Base-by-base conservation (phyloP, 1,140 invertebrate genomes). In the Drosophila ficusphila region DNA sequence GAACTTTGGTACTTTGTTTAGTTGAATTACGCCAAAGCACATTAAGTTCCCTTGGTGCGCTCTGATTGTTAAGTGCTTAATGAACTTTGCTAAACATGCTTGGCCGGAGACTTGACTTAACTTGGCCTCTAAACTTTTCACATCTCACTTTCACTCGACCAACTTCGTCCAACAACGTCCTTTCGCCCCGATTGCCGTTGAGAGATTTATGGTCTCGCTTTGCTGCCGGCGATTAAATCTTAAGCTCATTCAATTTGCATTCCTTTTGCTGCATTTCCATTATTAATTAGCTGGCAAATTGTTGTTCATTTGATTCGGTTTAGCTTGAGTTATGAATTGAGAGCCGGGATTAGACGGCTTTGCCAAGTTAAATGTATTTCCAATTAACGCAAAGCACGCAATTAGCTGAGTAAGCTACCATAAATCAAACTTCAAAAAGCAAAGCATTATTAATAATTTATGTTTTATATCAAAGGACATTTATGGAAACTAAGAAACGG, bases 21-120 rank as follows among this genome's bases (percentile, higher is more conserved):
- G 69, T 73, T 73, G 69, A 73, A 73, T 73, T 73, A 73, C 69
- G 56, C 34, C 39, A 73, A 62, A 61, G 69, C 69, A 53, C 47
- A 73, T 73, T 73, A 73, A 46, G 70, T 46, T 62, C 39, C 57
- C 41, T 57, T 23, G 34, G 62, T 67, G 21, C 68, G 69, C 69
- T 73, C 69, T 73, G 58, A 65, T 74, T 74, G 70, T 49, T 74
- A 56, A 74, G 58, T 74, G 71, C 71, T 74, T 74, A 74, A 74
- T 74, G 70, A 74, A 74, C 70, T 74, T 73, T 74, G 44, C 70
- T 74, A 54, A 74, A 74, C 49, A 41, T 46, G 46, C 57, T 73
- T 62, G 56, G 56, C 47, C 68, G 16, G 38, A 7, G 68, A 48
- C 51, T 67, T 68, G 61, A 68, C 64, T 68, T 71, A 41, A 61